Evolutionary conservation across 2,797 vertebrate genomes (phyloP), one percentile per base, ranked within the genome.

Genomic region (Chromis chromis): DNA sequence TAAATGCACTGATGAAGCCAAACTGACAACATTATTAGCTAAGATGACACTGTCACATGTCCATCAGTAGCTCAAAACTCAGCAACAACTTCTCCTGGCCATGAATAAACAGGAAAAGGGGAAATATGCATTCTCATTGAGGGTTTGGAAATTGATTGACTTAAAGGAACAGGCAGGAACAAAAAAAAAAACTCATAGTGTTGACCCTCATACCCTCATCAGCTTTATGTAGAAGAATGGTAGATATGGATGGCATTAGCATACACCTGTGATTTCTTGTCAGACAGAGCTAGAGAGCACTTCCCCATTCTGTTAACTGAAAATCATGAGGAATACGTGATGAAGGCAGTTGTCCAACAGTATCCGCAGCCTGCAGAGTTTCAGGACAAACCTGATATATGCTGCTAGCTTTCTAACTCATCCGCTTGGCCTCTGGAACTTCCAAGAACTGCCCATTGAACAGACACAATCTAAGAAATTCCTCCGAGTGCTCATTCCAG

Each of bases 1-100:
- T 53, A 56, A 39, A 70, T 19, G n/a, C 36, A 68, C 28, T 54
- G 44, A 52, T 50, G 56, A 70, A 75, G 62, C 6, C 40, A 65
- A 25, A 61, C 33, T 49, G 54, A 74, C 40, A 62, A 19, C 44
- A 25, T 65, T 49, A 74, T 76, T 40, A 56, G 24, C 27, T 54
- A 10, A 55, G 25, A 61, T 40, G 31, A 22, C 55, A 19, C 10
- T 7, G 2, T 56, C 36, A 70, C 21, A 67, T 46, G 42, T 40
- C 11, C 22, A 36, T 28, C 36, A 75, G 49, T 27, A 61, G 24
- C 40, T 64, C 1, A 55, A 57, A 76, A 36, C 14, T 70, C 28
- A 58, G 36, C 25, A 50, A 28, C 1, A 64, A n/a, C 39, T 58
- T 40, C 3, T 65, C 46, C 57, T 62, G 5, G 6, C 22, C 12